Evolutionary conservation across 2,888 invertebrate genomes (phyloP), one percentile per base, ranked within the genome.

Genomic region (Escarpia spicata): DNA sequence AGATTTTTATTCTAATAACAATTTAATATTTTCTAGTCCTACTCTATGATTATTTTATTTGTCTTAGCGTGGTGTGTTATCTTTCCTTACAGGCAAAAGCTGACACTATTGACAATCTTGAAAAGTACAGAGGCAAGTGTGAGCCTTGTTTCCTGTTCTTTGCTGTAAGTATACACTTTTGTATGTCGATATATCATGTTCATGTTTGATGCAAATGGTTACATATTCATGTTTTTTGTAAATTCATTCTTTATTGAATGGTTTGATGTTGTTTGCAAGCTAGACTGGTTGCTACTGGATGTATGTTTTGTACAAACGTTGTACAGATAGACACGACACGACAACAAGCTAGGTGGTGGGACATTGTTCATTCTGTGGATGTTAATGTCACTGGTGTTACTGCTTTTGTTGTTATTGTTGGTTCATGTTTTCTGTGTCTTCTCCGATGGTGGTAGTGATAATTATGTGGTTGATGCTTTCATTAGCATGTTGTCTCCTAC

Each of bases 91-190:
- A 98, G 98, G 98, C 98, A 1, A 98, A 98, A 96, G 97, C 98
- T 43, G 98, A 99, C 96, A 97, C 97, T 0, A 98, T 99, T 92
- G 97, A 97, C 91, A 97, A 97, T 90, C 96, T 99, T 92, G 97
- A 97, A 95, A 97, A 98, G 92, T 99, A 98, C 96, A 97, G 98
- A 43, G 98, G 98, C 93, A 98, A 97, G 95, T 98, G 98, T 96
- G 98, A 99, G 96, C 99, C 99, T 0, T 98, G 98, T 0, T 99
- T 98, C 98, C 97, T 99, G 97, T 98, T 99, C 95, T 97, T 98
- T 94, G 97, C 97, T 93, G 98, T 98, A 97, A 95, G 97, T 97
- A 95, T 92, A 43, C 89, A 45, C 37, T 26, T n/a, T 26, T 75
- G 2, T 9, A 58, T 31, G 43, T 45, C n/a, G 31, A 90, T 31